Percentiles rank a stretch among this genome's conserved stretches.
These are phyloP conservation scores for Blastomussa wellsi DNA, from an alignment of 92 coral and sea anemone species.

Conservation along the genomic window DNA sequence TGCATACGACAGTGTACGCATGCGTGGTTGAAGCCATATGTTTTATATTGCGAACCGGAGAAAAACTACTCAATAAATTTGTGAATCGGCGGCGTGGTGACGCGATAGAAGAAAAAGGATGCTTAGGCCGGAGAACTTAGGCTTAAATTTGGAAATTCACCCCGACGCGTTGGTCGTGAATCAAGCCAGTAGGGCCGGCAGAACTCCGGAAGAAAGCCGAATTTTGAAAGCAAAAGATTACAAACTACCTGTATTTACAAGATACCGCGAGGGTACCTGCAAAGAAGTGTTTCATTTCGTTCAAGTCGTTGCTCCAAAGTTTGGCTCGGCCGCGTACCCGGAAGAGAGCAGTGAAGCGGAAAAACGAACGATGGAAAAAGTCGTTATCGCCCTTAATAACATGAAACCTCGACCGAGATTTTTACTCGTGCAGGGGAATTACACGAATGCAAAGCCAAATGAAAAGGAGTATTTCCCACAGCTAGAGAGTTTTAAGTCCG, in stretches of 20 bases:
- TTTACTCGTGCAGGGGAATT: conserved; percentile 74
- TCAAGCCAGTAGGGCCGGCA: conserved; percentile 83
- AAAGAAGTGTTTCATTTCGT: conserved; percentile 79
- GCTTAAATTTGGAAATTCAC: conserved; percentile 81
- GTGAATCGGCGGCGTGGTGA: conserved; percentile 5
- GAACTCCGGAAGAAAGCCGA: conserved; percentile 84
- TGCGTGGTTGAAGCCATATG: conserved; percentile 29
- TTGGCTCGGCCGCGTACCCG: conserved; percentile 76
- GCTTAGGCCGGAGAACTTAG: conserved; percentile 38
- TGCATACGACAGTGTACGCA: conserved; percentile 41
- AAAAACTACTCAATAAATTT: not conserved
- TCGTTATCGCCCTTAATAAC: conserved; percentile 55
- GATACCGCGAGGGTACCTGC: conserved; percentile 78
- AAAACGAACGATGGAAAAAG: conserved; percentile 51
- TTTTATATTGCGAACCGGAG: conserved; percentile 16
- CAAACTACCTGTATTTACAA: conserved; percentile 80
- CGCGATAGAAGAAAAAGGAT: not conserved
- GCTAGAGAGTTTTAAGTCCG: conserved; percentile 73
- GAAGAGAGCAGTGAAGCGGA: conserved; percentile 77
- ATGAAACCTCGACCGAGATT: conserved; percentile 87
- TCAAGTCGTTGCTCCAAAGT: conserved; percentile 78
- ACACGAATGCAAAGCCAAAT: conserved; percentile 64
- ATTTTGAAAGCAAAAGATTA: conserved; percentile 78
- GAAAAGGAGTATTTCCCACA: conserved; percentile 74
- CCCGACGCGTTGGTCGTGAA: conserved; percentile 85